Base-by-base conservation (phyloP, 2,113 vertebrate species). In the Xiphias gladius region DNA sequence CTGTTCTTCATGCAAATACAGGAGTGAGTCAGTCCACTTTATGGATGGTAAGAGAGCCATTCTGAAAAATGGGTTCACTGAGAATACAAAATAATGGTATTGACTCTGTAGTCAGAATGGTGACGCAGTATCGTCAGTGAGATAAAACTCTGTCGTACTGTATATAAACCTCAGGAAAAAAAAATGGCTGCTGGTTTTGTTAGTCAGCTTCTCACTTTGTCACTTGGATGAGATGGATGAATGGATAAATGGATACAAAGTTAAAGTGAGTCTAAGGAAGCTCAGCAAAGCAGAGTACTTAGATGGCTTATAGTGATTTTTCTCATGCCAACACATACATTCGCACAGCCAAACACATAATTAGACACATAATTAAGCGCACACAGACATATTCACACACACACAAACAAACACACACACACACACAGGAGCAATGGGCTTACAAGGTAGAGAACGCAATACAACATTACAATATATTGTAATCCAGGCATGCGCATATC, bases 1-100 rank as follows among this genome's bases (percentile, higher is more conserved):
- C 58, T 79, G 71, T 67, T 84, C 65, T 37, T 69, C 41, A 58
- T 86, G 73, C 48, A 80, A 88, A 85, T 39, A 54, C 62, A 63
- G 46, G 78, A 78, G 71, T 72, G 67, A 85, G 28, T 83, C 74
- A 73, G 59, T 74, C 41, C 58, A 66, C 46, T 74, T 77, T 76
- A 52, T 32, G 61, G 50, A 84, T 26, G 26, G 58, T n/a, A n/a
- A 75, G 67, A 50, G 59, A 88, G 73, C 43, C 65, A 83, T 84
- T 76, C 48, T 28, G 28, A 82, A 86, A 83, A 78, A 92, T 28
- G n/a, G 61, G 82, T 26, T 70, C 63, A 7, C 5, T 54, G 46
- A 26, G 69, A 86, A 82, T 82, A 39, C 30, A 69, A 78, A 85
- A 69, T 58, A 64, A 75, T 37, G 58, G 4, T 19, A 52, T 32